These are phyloP conservation scores for Antigone vipio DNA, from an alignment of 2,113 vertebrate genomes.

Conservation along the genomic window DNA sequence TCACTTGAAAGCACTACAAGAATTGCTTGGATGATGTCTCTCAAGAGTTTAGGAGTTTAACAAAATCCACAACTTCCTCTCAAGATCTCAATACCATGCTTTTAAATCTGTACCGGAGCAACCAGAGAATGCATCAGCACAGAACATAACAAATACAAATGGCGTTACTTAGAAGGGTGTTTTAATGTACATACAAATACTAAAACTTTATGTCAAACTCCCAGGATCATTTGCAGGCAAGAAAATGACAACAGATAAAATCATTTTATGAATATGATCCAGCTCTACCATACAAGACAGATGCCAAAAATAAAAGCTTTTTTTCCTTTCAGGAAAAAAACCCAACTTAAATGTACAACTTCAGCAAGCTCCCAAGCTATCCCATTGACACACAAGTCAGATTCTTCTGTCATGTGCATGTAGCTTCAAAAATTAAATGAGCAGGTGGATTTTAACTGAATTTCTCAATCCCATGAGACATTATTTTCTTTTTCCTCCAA, in stretches of 20 bases:
- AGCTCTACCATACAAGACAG: background rate
- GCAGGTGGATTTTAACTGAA: background rate
- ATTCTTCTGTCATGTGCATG: background rate
- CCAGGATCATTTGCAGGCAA: conserved; percentile 20
- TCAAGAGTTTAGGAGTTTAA: background rate
- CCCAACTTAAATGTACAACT: background rate
- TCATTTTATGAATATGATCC: background rate
- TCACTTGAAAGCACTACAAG: background rate
- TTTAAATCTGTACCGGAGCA: background rate
- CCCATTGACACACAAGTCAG: background rate
- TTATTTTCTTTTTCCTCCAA: conserved; percentile 17
- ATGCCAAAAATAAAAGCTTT: background rate
- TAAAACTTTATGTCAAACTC: conserved; percentile 36
- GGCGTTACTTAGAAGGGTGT: background rate
- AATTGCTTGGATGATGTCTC: background rate
- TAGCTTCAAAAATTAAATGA: conserved; percentile 18
- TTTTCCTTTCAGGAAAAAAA: background rate
- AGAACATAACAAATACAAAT: conserved; percentile 29
- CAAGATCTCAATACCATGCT: background rate
- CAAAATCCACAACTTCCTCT: background rate
- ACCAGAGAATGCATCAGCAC: background rate
- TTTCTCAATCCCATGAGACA: background rate
- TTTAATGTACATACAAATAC: conserved; percentile 51
- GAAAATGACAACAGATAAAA: background rate
- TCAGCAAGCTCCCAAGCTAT: background rate